Base-by-base conservation (phyloP, 1,140 invertebrate genomes). In the Scylla paramamosain region DNA sequence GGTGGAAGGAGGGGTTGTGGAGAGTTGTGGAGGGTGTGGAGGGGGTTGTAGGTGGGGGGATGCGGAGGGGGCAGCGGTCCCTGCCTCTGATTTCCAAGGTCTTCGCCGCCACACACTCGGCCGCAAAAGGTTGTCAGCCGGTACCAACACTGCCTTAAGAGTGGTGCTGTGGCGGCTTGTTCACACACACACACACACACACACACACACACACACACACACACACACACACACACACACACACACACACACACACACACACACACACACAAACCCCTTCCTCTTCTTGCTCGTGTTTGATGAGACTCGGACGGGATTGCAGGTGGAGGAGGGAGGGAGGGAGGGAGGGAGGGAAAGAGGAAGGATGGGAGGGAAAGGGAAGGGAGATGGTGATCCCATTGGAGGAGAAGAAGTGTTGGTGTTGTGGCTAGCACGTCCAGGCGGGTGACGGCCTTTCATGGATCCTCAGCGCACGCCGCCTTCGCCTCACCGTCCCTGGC, bases 381-480 rank as follows among this genome's bases (percentile, higher is more conserved):
- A 82, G 67, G 67, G 82, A 28, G 45, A 20, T 39, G 45, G 39
- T 82, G 82, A 31, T 92, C 39, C 91, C 52, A 92, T 45, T 45
- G 91, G 67, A n/a, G 32, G 82, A 32, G 67, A 48, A 29, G 46
- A 59, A 67, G 52, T 28, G 67, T 31, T 93, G 92, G 92, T 48
- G 92, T 93, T 84, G 77, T 86, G 10, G 48, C 77, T 32, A 90
- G 87, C 86, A 90, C 87, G 93, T 88, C 93, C 86, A 48, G 20
- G 39, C 52, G 87, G 86, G 77, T 90, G 93, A 94, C 67, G 46
- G 93, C 83, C 93, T 92, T 82, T 92, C 67, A 28, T 16, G 52
- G 10, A 25, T 52, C 83, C 48, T 10, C 92, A 7, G 32, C 91
- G 29, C 29, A 59, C 39, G 16, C 20, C 48, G n/a, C 28, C 45